phyloP scores from a whole-genome alignment of 2,797 vertebrate genomes.

The Premnoplex brunnescens region DNA sequence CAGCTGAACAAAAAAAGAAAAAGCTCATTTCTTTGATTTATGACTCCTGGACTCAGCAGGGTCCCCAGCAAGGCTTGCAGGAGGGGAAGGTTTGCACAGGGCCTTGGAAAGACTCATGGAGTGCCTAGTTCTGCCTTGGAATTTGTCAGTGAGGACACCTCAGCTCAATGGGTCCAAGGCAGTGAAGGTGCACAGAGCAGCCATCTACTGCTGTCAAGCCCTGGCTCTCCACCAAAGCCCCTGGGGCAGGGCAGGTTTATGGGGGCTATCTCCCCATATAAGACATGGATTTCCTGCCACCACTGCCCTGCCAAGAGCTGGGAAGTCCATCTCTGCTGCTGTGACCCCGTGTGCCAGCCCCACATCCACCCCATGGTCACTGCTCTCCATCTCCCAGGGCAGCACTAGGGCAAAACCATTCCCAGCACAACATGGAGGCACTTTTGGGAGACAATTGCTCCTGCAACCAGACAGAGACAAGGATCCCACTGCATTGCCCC shows the following conservation, averaged over 20 bases:
- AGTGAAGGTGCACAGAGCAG: background rate
- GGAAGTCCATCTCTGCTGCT: fast-evolving
- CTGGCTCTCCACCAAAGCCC: background rate
- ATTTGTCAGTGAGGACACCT: fast-evolving
- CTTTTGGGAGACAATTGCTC: background rate
- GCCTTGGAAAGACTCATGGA: fast-evolving
- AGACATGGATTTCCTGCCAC: background rate
- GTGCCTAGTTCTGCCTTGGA: background rate
- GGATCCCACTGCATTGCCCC: background rate
- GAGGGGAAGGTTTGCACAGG: background rate
- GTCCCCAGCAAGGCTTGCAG: background rate
- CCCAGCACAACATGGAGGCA: fast-evolving
- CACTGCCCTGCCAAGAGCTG: background rate
- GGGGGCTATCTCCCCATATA: background rate
- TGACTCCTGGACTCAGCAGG: fast-evolving
- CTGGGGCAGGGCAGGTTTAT: background rate
- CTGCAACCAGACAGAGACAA: background rate
- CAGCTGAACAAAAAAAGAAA: background rate
- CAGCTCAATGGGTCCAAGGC: fast-evolving
- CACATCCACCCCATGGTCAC: fast-evolving
- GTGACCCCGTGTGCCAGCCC: background rate
- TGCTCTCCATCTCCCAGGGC: background rate
- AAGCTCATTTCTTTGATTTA: background rate
- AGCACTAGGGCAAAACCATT: background rate
- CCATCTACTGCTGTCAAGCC: background rate